phyloP scores from a whole-genome alignment of 2,797 vertebrate species.

The Microctenopoma steveboyesi region DNA sequence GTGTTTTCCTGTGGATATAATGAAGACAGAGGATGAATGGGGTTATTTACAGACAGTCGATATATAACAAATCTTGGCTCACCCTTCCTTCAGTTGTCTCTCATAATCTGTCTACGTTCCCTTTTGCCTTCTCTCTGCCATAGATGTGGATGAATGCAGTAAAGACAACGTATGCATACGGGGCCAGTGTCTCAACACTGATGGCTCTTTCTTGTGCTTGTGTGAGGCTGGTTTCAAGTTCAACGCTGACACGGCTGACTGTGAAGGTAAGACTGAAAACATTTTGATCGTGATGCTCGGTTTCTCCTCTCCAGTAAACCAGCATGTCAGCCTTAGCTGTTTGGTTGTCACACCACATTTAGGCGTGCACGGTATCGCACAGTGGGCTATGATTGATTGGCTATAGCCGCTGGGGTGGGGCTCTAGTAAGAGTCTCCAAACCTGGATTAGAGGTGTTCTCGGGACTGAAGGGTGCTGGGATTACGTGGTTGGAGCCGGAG shows the following conservation, averaged over 20 bases:
- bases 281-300: slow-evolving; percentile 20
- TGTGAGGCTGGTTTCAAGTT: slow-evolving; percentile 81
- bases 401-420: slow-evolving; percentile 44
- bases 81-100: slow-evolving; percentile 24
- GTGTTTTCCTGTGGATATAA: slow-evolving; percentile 45
- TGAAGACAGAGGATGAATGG: slow-evolving; percentile 31
- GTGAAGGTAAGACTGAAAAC: slow-evolving; percentile 72
- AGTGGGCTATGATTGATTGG: slow-evolving; percentile 66
- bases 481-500: slow-evolving; percentile 57
- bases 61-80: slow-evolving; percentile 35
- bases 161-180: slow-evolving; percentile 71
- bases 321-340: slow-evolving; percentile 51
- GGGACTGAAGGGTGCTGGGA: slow-evolving; percentile 55
- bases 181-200: slow-evolving; percentile 77
- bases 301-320: slow-evolving; percentile 34
- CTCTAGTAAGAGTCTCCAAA: slow-evolving; percentile 52
- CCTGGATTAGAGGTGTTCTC: slow-evolving; percentile 52
- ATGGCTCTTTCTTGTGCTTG: slow-evolving; percentile 80
- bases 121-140: background rate
- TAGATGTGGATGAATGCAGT: slow-evolving; percentile 80
- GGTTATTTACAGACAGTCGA: slow-evolving; percentile 51
- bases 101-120: slow-evolving; percentile 19
- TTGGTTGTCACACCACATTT: slow-evolving; percentile 65
- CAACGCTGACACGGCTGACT: slow-evolving; percentile 69
- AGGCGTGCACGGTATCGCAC: slow-evolving; percentile 18